Base-by-base conservation (phyloP, 2,888 invertebrate genomes). In the Luperina testacea region DNA sequence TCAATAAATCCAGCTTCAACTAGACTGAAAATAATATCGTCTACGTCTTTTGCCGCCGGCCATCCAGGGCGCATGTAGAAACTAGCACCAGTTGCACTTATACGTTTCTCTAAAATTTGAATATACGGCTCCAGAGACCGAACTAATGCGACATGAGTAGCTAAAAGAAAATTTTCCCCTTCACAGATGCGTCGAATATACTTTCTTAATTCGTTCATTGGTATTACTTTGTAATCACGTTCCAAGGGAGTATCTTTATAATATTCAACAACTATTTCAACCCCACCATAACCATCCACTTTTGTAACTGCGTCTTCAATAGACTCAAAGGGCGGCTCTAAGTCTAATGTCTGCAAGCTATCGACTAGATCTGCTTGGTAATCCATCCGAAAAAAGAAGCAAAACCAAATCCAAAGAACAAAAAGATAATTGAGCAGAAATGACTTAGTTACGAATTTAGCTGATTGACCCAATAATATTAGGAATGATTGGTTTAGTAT, bases 351-450 rank as follows among this genome's bases (percentile, higher is more conserved):
- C 45, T 92, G 93, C 75, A 95, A 84, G 15, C 90, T 91, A 6
- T 93, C 81, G 0, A 95, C 90, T 0, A 95, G 90, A 38, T 92
- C 91, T 9, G 94, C 93, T 88, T 94, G 94, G 80, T 94, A 95
- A 48, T 87, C 92, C n/a, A 94, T 92, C 38, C 94, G 92, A n/a
- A 94, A 86, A 38, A 95, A 82, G 38, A 94, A 88, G 76, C 93
- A 93, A 84, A 92, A 94, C 94, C 94, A 95, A 83, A 95, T 89
- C 95, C 95, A 95, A 27, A 93, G 74, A 3, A 92, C 77, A 76
- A 92, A 93, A 9, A 94, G 84, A 73, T 68, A 87, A 77, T 95
- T 95, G 7, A 91, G 79, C 0, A 93, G 72, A 79, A 88, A 89
- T 38, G 91, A 91, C 59, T 90, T 90, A 0, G 93, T 92, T 73